Evolutionary conservation across 2,113 vertebrate genomes (phyloP).

Genomic region (Brienomyrus longianalis): DNA sequence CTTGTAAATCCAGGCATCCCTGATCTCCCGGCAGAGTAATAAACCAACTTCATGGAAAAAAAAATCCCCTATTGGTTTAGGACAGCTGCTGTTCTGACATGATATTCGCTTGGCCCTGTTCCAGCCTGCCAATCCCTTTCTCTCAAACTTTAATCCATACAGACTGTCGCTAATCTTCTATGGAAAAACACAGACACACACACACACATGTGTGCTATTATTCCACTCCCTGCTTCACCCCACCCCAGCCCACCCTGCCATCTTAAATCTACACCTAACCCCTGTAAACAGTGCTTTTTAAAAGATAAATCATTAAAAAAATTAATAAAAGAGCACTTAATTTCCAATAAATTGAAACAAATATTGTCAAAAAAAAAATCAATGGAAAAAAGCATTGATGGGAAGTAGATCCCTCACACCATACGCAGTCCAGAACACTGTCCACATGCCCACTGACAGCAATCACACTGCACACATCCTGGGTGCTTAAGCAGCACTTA

Average conservation of each 20-base stretch:
- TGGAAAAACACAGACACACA: neutral
- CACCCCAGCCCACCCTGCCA: neutral
- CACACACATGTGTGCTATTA: no score
- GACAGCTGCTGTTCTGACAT: neutral
- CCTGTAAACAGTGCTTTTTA: neutral
- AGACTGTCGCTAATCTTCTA: neutral
- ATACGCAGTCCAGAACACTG: neutral
- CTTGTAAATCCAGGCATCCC: slow-evolving; percentile 46
- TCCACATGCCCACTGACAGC: slow-evolving; percentile 24
- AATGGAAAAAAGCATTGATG: neutral
- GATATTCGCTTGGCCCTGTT: neutral
- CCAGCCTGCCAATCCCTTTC: neutral
- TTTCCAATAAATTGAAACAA: neutral
- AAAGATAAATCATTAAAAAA: neutral
- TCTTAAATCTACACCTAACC: neutral
- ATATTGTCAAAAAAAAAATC: neutral
- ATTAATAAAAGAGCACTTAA: neutral
- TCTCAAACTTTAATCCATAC: neutral
- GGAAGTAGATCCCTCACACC: neutral
- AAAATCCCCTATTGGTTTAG: slow-evolving; percentile 21
- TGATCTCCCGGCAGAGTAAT: slow-evolving; percentile 32
- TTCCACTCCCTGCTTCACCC: neutral
- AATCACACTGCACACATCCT: no score
- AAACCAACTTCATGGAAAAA: slow-evolving; percentile 23
- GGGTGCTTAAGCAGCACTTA: no score